These are phyloP conservation scores for Hemibagrus wyckioides DNA, from an alignment of 2,113 vertebrate genomes.

Conservation along the genomic window DNA sequence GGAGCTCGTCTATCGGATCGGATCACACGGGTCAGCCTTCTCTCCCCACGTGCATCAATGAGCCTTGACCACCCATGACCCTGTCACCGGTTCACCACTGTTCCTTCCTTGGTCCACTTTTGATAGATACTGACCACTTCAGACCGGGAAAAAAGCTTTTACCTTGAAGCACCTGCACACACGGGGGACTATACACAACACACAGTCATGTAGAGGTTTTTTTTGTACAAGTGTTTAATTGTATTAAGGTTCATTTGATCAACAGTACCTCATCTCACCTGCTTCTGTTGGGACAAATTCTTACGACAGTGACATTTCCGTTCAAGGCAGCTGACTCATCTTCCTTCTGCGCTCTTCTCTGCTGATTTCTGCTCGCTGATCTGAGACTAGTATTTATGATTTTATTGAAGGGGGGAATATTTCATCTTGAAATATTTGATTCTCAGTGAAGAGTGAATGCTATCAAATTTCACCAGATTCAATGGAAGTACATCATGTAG, in stretches of 20 bases:
- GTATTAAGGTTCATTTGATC: slow-evolving; percentile 74
- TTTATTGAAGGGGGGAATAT: not conserved
- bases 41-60: too few species aligned
- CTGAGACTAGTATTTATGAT: slow-evolving; percentile 35
- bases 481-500: not conserved
- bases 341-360: slow-evolving; percentile 41
- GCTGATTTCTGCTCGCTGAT: slow-evolving; percentile 35
- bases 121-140: too few species aligned
- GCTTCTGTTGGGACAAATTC: slow-evolving; percentile 73
- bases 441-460: not conserved
- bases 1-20: too few species aligned
- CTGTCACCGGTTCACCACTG: too few species aligned
- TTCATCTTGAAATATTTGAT: too few species aligned
- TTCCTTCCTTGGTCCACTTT: too few species aligned
- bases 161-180: not conserved
- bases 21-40: too few species aligned
- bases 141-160: too few species aligned
- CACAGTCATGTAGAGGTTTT: slow-evolving; percentile 39
- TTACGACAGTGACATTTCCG: slow-evolving; percentile 63
- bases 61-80: too few species aligned
- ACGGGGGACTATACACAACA: too few species aligned
- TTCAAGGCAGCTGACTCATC: slow-evolving; percentile 38
- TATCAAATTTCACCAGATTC: not conserved
- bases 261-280: slow-evolving; percentile 77
- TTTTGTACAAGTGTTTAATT: slow-evolving; percentile 78